Evolutionary conservation across 2,113 vertebrate genomes (phyloP).

Genomic region (Synchiropus splendidus): DNA sequence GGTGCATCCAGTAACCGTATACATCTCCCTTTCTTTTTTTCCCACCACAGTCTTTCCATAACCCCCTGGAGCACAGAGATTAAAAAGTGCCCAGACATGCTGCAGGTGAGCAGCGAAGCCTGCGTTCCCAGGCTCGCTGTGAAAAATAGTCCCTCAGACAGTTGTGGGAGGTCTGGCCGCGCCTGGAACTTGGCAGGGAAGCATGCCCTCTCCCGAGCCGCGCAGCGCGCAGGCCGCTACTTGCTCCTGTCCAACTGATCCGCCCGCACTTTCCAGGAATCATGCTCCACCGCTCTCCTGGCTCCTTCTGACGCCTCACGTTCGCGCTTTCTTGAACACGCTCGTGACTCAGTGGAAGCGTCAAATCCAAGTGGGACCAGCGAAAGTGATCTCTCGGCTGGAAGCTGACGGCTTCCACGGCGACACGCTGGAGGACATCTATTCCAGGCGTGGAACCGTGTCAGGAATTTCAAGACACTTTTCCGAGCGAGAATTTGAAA

Average conservation of each 20-base stretch:
- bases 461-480: too few species aligned
- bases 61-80: constrained; percentile 8
- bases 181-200: constrained; percentile 42
- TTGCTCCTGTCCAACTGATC: constrained; percentile 41
- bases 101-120: constrained; percentile 40
- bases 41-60: constrained; percentile 9
- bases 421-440: too few species aligned
- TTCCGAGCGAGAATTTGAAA: too few species aligned
- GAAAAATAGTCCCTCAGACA: constrained; percentile 14
- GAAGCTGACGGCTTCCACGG: too few species aligned
- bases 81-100: constrained; percentile 32
- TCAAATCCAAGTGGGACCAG: too few species aligned
- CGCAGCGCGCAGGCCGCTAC: constrained; percentile 44
- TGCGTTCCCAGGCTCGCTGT: constrained; percentile 30
- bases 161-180: constrained; percentile 42
- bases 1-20: constrained; percentile 26
- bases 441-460: too few species aligned
- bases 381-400: too few species aligned
- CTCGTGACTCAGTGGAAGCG: too few species aligned
- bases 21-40: constrained; percentile 20
- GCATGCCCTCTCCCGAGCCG: constrained; percentile 36
- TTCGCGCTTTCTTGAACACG: too few species aligned
- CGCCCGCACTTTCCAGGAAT: constrained; percentile 51
- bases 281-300: constrained; percentile 22
- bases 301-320: too few species aligned